A percentile compares a stretch with the other conserved stretches of the same genome.
Conservation (phyloP, 2,113 vertebrate species). For the Jacana jacana region DNA sequence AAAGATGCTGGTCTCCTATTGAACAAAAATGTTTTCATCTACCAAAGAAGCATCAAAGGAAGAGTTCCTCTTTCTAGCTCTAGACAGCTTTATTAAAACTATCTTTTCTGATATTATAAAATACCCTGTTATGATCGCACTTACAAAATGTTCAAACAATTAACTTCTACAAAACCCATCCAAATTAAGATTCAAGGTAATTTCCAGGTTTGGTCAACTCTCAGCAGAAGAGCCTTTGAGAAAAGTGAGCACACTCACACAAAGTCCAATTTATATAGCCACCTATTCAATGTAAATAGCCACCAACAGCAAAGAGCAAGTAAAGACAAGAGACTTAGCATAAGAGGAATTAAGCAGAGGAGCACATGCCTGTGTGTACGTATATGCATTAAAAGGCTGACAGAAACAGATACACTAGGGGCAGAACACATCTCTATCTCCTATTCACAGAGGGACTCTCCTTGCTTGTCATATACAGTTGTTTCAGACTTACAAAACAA, state of each 20-base stretch:
- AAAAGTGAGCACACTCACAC: background rate
- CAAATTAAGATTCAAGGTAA: background rate
- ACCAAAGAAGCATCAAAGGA: slow-evolving; percentile 73
- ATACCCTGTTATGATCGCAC: slow-evolving; percentile 26
- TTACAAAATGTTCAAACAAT: slow-evolving; percentile 61
- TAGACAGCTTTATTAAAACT: slow-evolving; percentile 73
- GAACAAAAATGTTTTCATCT: slow-evolving; percentile 76
- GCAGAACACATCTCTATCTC: background rate
- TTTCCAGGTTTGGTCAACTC: background rate
- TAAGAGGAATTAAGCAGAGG: background rate
- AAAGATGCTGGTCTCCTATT: slow-evolving; percentile 73
- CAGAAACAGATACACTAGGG: background rate
- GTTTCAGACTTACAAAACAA: background rate
- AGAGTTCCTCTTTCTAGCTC: slow-evolving; percentile 63
- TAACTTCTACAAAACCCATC: slow-evolving; percentile 14
- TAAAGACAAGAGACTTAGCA: background rate
- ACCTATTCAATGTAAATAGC: background rate
- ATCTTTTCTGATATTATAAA: slow-evolving; percentile 69
- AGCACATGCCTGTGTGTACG: accelerated
- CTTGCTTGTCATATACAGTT: background rate
- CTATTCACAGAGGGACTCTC: background rate
- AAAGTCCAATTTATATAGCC: background rate
- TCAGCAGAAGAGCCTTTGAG: background rate
- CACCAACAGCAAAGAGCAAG: background rate
- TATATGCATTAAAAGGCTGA: background rate